These are phyloP conservation scores for Tauraco erythrolophus DNA, from an alignment of 2,113 vertebrate species.

Conservation along the genomic window DNA sequence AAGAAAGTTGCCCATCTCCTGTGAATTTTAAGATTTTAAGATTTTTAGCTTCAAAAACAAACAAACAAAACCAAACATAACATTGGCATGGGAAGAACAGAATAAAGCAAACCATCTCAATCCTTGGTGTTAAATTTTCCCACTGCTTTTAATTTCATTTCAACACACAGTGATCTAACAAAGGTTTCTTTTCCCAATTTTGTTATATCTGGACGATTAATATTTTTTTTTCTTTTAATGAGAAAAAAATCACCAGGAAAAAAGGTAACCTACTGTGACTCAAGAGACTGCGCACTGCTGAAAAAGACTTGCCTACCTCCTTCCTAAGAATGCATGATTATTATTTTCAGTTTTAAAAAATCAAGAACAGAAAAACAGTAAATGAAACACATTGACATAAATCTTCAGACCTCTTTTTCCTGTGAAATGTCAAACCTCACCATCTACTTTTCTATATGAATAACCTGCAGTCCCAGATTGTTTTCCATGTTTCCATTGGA, in stretches of 20 bases:
- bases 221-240: not conserved
- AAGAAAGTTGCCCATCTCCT: not conserved
- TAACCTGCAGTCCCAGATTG: not conserved
- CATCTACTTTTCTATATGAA: not conserved
- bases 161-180: not conserved
- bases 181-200: not conserved
- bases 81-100: not conserved
- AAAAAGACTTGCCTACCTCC: not conserved
- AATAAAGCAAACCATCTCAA: not conserved
- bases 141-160: not conserved
- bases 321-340: not conserved
- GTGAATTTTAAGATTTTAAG: not conserved
- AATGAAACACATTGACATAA: not conserved
- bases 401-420: not conserved
- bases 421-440: conserved; percentile 21
- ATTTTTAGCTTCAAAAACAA: not conserved
- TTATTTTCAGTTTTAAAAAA: not conserved
- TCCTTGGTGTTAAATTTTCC: not conserved
- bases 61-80: not conserved
- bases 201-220: not conserved
- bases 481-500: not conserved
- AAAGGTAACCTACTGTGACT: not conserved
- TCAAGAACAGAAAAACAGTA: not conserved
- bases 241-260: not conserved
- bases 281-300: not conserved